A percentile compares a stretch with the other conserved stretches of the same genome.
These are phyloP conservation scores for Sphaeramia orbicularis DNA, from an alignment of 2,797 vertebrate species.

Conservation along the genomic window DNA sequence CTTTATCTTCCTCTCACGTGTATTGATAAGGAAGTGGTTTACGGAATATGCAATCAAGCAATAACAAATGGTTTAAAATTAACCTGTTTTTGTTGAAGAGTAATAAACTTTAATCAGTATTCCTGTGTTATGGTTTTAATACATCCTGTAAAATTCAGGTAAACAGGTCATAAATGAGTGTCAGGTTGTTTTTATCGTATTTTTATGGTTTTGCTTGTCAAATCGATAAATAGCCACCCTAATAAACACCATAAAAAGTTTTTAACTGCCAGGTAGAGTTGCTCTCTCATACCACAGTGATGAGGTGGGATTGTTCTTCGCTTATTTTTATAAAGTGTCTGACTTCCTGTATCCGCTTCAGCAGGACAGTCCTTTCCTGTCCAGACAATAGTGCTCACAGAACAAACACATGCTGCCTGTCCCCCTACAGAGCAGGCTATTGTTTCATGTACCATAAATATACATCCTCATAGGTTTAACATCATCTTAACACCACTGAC, in stretches of 20 bases:
- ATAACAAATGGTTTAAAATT: not conserved
- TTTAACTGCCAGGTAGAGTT: not conserved
- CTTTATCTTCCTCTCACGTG: not conserved
- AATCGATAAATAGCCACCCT: too few species aligned
- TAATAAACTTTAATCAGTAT: slow-evolving; percentile 5
- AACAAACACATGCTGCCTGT: slow-evolving; percentile 5
- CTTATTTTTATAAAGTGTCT: slow-evolving; percentile 24
- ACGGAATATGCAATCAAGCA: not conserved
- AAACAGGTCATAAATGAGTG: not conserved
- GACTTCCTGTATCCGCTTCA: slow-evolving; percentile 58
- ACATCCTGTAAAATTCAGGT: not conserved
- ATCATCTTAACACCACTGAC: too few species aligned
- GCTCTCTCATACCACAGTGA: not conserved
- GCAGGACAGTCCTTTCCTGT: slow-evolving; percentile 68
- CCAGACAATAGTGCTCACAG: slow-evolving; percentile 56
- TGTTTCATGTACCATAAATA: slow-evolving; percentile 32
- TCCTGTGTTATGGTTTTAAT: not conserved
- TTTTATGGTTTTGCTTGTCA: too few species aligned
- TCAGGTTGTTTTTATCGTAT: too few species aligned
- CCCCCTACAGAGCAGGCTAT: slow-evolving; percentile 44
- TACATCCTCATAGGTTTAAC: too few species aligned
- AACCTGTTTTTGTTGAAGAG: not conserved
- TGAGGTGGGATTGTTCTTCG: slow-evolving; percentile 15
- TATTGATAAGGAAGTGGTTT: not conserved
- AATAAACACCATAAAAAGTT: too few species aligned